Conservation (phyloP, 2,797 vertebrate species). For the Peromyscus aztecus region DNA sequence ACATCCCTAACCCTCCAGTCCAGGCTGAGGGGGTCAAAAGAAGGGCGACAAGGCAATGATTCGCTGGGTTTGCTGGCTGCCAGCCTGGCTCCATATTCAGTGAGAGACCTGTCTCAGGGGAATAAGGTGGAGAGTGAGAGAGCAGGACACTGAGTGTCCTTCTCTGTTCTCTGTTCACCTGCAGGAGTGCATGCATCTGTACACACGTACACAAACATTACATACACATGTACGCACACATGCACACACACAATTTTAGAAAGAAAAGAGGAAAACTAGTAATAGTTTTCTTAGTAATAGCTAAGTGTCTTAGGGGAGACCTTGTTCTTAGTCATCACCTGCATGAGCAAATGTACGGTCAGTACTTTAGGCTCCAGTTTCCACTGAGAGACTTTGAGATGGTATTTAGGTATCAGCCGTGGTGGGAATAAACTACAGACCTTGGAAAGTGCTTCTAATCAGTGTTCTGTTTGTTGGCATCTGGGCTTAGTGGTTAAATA, state of each 20-base stretch:
- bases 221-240: no score
- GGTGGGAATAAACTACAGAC: slow-evolving; percentile 3
- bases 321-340: not conserved
- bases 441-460: not conserved
- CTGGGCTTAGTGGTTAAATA: not conserved
- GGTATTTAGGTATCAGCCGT: not conserved
- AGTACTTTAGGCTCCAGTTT: not conserved
- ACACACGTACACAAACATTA: not conserved
- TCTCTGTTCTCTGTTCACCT: not conserved
- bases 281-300: not conserved
- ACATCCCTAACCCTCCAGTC: not conserved
- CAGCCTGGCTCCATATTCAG: not conserved
- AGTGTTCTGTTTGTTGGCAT: not conserved
- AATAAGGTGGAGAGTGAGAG: not conserved
- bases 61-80: not conserved
- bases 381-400: not conserved
- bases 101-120: not conserved
- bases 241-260: not conserved
- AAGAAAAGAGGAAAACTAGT: no score
- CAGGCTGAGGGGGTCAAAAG: not conserved
- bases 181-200: not conserved
- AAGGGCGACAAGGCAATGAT: no score
- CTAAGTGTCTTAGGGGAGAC: not conserved
- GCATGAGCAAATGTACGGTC: not conserved
- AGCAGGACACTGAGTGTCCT: not conserved